Base-by-base conservation (phyloP, 2,888 invertebrate species). In the Drosophila robusta region DNA sequence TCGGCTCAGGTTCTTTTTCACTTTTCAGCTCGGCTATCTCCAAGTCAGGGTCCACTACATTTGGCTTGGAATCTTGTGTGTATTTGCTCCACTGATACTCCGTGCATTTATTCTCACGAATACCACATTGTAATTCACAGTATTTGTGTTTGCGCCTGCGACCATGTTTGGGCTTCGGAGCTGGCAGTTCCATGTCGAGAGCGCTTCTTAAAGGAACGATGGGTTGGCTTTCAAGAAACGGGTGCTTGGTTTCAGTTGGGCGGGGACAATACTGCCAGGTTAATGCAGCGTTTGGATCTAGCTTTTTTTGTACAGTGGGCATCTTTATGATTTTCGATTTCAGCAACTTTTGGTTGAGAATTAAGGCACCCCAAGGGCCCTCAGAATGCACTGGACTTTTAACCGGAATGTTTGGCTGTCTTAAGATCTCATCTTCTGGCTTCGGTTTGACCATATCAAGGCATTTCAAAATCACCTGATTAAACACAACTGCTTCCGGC, bases 261-360 rank as follows among this genome's bases (percentile, higher is more conserved):
- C 14, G 29, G 0, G 54, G 12, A 44, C 87, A 78, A 8, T 68
- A 36, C 0, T 63, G 7, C 24, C 44, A 38, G 6, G 34, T 50
- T 0, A 67, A 41, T 6, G 65, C 68, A 1, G 61, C 29, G 1
- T 7, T 42, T 5, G 80, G 44, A n/a, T 62, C 9, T 0, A 83
- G n/a, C 12, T 80, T 70, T 3, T 24, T 22, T n/a, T 41, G 58
- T 0, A 88, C 46, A 6, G 36, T 71, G 1, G 88, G 78, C 83
- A 83, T 80, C 2, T 12, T 41, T 0, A 5, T 6, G 4, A 83
- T 42, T 5, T 70, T 69, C 0, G 38, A n/a, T 6, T 64, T 29
- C 3, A 83, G 38, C 5, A 64, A 9, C n/a, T n/a, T 5, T 1
- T 56, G 70, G 42, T 83, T 87, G 0, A 83, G 71, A 2, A 79